These are phyloP conservation scores for Parnassius orleans DNA, from an alignment of 2,888 invertebrate species.

Conservation along the genomic window DNA sequence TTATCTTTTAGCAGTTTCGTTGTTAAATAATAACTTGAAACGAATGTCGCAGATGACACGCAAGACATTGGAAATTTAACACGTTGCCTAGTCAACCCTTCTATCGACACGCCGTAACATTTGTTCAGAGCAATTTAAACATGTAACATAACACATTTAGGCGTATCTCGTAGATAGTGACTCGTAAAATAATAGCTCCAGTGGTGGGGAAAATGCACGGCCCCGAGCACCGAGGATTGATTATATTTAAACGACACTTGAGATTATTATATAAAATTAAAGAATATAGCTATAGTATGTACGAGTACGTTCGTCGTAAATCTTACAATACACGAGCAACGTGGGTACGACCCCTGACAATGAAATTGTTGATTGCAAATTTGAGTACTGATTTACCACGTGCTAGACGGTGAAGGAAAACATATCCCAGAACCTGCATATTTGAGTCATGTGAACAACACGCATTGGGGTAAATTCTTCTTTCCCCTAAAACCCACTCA, in stretches of 20 bases:
- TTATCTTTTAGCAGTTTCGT: slow-evolving; percentile 18
- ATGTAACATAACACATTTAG: slow-evolving; percentile 58
- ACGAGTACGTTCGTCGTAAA: too few relatives aligned
- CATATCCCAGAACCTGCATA: too few relatives aligned
- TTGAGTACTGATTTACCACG: too few relatives aligned
- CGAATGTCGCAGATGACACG: slow-evolving; percentile 12
- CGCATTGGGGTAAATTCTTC: too few relatives aligned
- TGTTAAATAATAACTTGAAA: slow-evolving; percentile 11
- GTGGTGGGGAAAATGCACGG: slow-evolving; percentile 41
- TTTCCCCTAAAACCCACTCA: too few relatives aligned
- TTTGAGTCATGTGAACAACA: too few relatives aligned
- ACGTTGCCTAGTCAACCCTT: slow-evolving; percentile 32
- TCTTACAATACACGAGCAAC: too few relatives aligned
- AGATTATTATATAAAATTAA: background rate
- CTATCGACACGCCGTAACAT: slow-evolving; percentile 38
- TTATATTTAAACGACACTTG: slow-evolving; percentile 34
- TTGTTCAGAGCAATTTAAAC: slow-evolving; percentile 54
- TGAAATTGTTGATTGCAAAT: too few relatives aligned
- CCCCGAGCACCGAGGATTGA: slow-evolving; percentile 44
- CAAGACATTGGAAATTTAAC: slow-evolving; percentile 28
- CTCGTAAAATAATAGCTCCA: slow-evolving; percentile 62
- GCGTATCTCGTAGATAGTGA: slow-evolving; percentile 59
- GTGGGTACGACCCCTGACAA: too few relatives aligned
- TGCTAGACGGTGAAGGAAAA: too few relatives aligned
- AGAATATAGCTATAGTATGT: too few relatives aligned